Conservation (phyloP, 2,888 invertebrate species). For the Xanthia icteritia region DNA sequence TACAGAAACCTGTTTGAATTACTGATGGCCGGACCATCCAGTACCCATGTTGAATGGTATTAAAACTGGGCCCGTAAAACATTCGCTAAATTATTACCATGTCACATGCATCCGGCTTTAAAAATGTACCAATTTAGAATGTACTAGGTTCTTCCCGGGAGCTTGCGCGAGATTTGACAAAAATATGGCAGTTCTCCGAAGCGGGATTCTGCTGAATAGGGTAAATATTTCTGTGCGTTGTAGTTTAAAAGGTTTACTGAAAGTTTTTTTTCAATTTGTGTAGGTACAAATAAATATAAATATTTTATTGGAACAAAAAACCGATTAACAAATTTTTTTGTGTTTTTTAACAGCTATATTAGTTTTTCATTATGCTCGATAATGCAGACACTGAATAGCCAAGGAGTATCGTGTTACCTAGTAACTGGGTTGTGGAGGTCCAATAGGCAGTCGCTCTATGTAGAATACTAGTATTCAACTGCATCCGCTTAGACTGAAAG, state of each 20-base stretch:
- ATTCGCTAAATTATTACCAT: constrained; percentile 61
- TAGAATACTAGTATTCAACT: background rate
- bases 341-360: background rate
- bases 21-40: constrained; percentile 44
- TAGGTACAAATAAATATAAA: background rate
- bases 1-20: constrained; percentile 56
- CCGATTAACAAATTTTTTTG: background rate
- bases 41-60: constrained; percentile 51
- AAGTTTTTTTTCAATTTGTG: background rate
- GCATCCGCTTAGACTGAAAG: background rate
- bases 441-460: background rate
- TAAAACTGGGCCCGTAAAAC: constrained; percentile 49
- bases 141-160: constrained; percentile 16
- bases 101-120: constrained; percentile 60
- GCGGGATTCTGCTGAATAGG: background rate
- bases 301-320: background rate
- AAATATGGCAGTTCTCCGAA: background rate
- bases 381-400: background rate
- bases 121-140: constrained; percentile 59
- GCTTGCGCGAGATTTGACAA: background rate
- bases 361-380: background rate
- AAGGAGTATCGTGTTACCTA: too few relatives aligned
- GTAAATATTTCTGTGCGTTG: background rate
- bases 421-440: too few relatives aligned
- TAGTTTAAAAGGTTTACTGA: background rate